These are phyloP conservation scores for Stomorhina lunata DNA, from an alignment of 2,888 invertebrate genomes.

Conservation along the genomic window DNA sequence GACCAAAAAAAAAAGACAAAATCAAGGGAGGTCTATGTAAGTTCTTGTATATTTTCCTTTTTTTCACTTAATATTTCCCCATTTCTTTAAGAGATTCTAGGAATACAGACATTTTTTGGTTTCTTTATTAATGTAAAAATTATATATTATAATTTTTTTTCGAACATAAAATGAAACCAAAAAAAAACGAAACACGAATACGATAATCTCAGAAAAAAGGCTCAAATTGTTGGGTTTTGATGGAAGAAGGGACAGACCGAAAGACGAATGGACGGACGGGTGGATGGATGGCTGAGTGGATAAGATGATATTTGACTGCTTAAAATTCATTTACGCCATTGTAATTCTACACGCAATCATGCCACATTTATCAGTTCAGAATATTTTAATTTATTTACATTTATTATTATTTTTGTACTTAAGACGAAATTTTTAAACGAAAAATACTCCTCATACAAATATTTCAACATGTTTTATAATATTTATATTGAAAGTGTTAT, in stretches of 20 bases:
- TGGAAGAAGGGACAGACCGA: conserved; percentile 12
- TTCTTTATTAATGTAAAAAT: neutral
- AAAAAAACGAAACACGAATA: conserved; percentile 11
- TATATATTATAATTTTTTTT: conserved; percentile 11
- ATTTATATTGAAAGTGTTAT: conserved; percentile 46
- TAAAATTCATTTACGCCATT: conserved; percentile 70
- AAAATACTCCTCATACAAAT: conserved; percentile 30
- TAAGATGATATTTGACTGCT: conserved; percentile 22
- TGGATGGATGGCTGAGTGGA: neutral
- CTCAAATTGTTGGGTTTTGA: conserved; percentile 35
- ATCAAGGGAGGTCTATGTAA: neutral
- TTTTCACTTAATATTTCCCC: neutral
- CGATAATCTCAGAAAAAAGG: conserved; percentile 12
- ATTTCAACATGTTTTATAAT: conserved; percentile 36
- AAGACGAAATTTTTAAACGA: conserved; percentile 16
- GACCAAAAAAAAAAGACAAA: too few relatives aligned
- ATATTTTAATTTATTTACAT: conserved; percentile 62
- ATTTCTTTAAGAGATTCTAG: conserved; percentile 18
- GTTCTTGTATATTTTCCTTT: neutral
- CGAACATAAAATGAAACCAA: conserved; percentile 6
- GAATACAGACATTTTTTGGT: conserved; percentile 31
- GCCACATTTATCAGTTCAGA: conserved; percentile 73
- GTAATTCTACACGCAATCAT: conserved; percentile 77
- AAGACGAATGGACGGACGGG: neutral
- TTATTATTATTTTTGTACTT: conserved; percentile 26